Percentiles rank a stretch among this genome's conserved stretches.
phyloP scores from a whole-genome alignment of 30 jellyfish, hydroid and myxozoan species.

The Turritopsis dohrnii region DNA sequence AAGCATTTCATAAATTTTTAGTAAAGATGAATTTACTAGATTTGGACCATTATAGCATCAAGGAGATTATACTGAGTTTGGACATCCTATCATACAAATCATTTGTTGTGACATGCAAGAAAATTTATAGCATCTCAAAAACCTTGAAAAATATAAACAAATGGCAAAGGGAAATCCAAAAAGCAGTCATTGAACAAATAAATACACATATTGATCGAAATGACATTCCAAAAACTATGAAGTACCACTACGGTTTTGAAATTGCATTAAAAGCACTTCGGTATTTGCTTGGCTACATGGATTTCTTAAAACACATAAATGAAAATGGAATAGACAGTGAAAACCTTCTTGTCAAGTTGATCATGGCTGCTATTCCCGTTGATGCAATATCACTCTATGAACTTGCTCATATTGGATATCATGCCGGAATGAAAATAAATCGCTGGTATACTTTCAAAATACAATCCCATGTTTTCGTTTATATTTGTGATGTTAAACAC shows the following conservation, averaged over 20 bases:
- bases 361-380: not conserved
- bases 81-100: not conserved
- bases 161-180: not conserved
- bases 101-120: not conserved
- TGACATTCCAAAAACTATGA: not conserved
- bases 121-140: not conserved
- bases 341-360: not conserved
- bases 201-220: not conserved
- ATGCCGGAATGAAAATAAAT: slow-evolving; percentile 12
- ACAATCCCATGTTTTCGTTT: not conserved
- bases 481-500: not conserved
- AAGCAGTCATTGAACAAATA: not conserved
- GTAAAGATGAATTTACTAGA: not conserved
- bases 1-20: not conserved
- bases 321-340: not conserved
- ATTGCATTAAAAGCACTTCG: not conserved
- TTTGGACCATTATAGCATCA: not conserved
- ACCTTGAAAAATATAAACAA: not conserved
- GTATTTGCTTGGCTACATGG: not conserved
- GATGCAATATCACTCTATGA: not conserved
- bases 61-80: not conserved
- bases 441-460: slow-evolving; percentile 1
- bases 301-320: not conserved
- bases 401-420: not conserved
- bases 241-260: not conserved